phyloP scores from a whole-genome alignment of 2,888 invertebrate genomes.

The Drosophila hamatofila region DNA sequence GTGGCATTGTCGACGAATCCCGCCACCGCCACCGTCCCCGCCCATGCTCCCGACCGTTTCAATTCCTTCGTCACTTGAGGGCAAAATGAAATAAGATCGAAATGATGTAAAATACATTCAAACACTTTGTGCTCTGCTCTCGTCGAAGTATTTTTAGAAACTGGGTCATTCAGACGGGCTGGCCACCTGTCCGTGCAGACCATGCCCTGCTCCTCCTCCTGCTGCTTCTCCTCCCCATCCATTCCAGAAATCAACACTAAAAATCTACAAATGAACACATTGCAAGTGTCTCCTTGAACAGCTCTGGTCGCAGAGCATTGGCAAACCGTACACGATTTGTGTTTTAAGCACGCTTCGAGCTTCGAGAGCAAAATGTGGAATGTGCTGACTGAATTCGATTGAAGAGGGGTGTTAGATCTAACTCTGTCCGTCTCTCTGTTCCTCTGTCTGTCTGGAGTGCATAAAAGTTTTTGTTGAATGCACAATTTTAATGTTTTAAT shows the following conservation, averaged over 20 bases:
- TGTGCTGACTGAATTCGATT: slow-evolving; percentile 4
- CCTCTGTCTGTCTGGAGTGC: slow-evolving; percentile 19
- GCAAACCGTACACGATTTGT: slow-evolving; percentile 57
- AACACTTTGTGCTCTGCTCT: slow-evolving; percentile 63
- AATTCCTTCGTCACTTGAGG: slow-evolving; percentile 31
- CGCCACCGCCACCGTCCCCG: neutral
- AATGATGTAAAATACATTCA: slow-evolving; percentile 75
- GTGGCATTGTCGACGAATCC: slow-evolving; percentile 15
- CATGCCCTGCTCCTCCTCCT: neutral
- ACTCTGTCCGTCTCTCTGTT: slow-evolving; percentile 8
- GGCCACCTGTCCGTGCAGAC: slow-evolving; percentile 52
- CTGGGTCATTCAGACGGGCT: slow-evolving; percentile 62
- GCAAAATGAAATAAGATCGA: slow-evolving; percentile 74
- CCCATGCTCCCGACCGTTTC: no score
- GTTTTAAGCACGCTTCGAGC: slow-evolving; percentile 56
- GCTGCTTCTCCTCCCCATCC: neutral
- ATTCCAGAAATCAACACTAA: slow-evolving; percentile 46
- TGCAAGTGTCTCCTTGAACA: slow-evolving; percentile 65
- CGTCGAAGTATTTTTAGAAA: slow-evolving; percentile 70
- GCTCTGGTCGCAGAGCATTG: slow-evolving; percentile 46
- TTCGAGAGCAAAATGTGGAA: slow-evolving; percentile 16
- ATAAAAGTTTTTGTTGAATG: slow-evolving; percentile 33
- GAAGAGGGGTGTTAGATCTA: neutral
- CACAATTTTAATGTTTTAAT: slow-evolving; percentile 52
- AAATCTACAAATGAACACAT: slow-evolving; percentile 69